Evolutionary conservation across 2,888 invertebrate species (phyloP), one percentile per base, ranked within the genome.

Genomic region (Trachelus tabidus): DNA sequence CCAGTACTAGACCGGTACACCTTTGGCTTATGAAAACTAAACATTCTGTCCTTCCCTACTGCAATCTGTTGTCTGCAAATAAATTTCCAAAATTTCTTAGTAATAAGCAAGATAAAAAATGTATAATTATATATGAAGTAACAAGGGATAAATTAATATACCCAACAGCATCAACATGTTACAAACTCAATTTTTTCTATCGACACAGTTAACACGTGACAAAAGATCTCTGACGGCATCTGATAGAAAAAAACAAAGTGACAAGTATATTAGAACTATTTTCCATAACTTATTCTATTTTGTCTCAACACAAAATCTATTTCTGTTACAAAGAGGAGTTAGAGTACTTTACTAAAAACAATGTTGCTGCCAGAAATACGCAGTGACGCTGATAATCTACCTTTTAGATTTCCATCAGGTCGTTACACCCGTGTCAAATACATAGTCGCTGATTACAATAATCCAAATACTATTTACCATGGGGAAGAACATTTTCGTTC

Each of bases 11-110:
- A 96, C 85, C 96, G 94, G 90, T 97, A 97, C 81, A 96, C 96
- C 93, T 96, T 96, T 82, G 97, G 97, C 92, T 96, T 96, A 92
- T 97, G 96, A 92, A 97, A 97, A 91, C 96, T 96, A 92, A 96
- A 97, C 96, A 97, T 97, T 88, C 89, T 92, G 87, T 78, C 77
- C 35, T 71, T 33, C 31, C 33, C 23, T 34, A 34, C 71, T 71
- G 71, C 71, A 31, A 15, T 33, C 71, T 71, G 31, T 71, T 23
- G 30, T 35, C 74, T 74, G 74, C 35, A 74, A 74, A 35, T 34
- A 74, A 35, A 77, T 56, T 23, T 68, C 23, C 30, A 71, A 76
- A 12, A 71, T 76, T n/a, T 23, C 30, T 37, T 33, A 12, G 11
- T n/a, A 11, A 73, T 34, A 34, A 69, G 31, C 33, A 23, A 69